Conservation (phyloP, 2,113 vertebrate species). For the Hippoglossus stenolepis region DNA sequence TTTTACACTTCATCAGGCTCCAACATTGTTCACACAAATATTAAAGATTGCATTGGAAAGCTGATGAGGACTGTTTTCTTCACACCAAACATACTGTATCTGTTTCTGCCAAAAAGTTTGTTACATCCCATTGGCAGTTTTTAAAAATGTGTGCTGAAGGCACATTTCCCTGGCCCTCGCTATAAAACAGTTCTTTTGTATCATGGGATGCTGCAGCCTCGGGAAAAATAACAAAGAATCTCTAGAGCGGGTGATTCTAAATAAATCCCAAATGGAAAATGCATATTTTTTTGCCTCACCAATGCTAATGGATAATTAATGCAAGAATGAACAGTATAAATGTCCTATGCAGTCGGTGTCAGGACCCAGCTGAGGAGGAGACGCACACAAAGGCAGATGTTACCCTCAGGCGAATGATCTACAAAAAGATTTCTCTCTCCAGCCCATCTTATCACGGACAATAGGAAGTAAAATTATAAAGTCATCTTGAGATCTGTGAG, state of each 20-base stretch:
- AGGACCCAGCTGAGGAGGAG: conserved; percentile 48
- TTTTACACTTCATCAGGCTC: conserved; percentile 33
- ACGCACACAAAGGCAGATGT: conserved; percentile 70
- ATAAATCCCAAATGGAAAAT: conserved; percentile 65
- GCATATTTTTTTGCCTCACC: conserved; percentile 38
- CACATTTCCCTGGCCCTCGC: conserved; percentile 49
- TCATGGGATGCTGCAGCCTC: conserved; percentile 56
- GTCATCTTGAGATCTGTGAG: conserved; percentile 51
- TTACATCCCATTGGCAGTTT: conserved; percentile 58
- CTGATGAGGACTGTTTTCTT: conserved; percentile 29
- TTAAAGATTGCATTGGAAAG: conserved; percentile 8
- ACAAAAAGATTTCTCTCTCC: conserved; percentile 38
- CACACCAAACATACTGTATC: conserved; percentile 39
- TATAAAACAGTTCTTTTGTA: conserved; percentile 49
- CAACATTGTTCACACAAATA: conserved; percentile 21
- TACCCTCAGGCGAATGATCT: conserved; percentile 62
- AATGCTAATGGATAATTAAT: conserved; percentile 73
- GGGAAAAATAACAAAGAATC: conserved; percentile 65
- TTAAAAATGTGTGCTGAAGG: conserved; percentile 48
- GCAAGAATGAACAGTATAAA: conserved; percentile 40
- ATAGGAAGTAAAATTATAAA: conserved; percentile 58
- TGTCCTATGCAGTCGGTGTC: conserved; percentile 55
- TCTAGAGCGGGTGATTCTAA: conserved; percentile 59
- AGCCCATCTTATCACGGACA: conserved; percentile 44
- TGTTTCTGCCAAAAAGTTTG: conserved; percentile 57